These are phyloP conservation scores for Zoanthus sociatus DNA, from an alignment of 92 coral and sea anemone genomes.

Conservation along the genomic window DNA sequence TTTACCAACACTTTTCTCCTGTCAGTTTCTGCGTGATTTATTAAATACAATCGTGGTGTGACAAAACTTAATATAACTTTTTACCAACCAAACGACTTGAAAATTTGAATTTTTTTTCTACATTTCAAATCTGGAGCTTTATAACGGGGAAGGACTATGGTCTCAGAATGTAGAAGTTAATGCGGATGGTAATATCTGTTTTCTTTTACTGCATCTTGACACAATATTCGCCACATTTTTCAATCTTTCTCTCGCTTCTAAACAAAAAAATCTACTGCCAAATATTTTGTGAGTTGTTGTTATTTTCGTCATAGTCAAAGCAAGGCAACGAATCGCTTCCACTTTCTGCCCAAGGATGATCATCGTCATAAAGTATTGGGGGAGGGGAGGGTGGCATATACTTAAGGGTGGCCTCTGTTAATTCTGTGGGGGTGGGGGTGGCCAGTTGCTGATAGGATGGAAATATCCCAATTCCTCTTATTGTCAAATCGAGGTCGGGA, in stretches of 20 bases:
- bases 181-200: too few relatives aligned
- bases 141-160: not conserved
- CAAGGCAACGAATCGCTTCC: conserved; percentile 68
- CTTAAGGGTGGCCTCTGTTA: conserved; percentile 86
- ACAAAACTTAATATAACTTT: too few relatives aligned
- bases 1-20: too few relatives aligned
- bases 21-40: too few relatives aligned
- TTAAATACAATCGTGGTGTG: too few relatives aligned
- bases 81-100: too few relatives aligned
- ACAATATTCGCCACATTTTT: not conserved
- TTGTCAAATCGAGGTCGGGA: conserved; percentile 90
- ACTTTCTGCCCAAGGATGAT: conserved; percentile 93
- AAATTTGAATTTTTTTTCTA: too few relatives aligned
- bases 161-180: not conserved
- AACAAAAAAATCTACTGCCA: conserved; percentile 55
- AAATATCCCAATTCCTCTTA: conserved; percentile 82
- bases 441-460: conserved; percentile 77
- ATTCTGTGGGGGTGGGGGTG: conserved; percentile 88
- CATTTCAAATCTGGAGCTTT: too few relatives aligned
- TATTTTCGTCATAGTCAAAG: conserved; percentile 77
- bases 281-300: conserved; percentile 60
- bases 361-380: conserved; percentile 79
- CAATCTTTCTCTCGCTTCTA: not conserved
- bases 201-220: not conserved
- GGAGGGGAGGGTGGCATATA: conserved; percentile 96